phyloP scores from a whole-genome alignment of 2,888 invertebrate species.

The Sinentomon sp. region DNA sequence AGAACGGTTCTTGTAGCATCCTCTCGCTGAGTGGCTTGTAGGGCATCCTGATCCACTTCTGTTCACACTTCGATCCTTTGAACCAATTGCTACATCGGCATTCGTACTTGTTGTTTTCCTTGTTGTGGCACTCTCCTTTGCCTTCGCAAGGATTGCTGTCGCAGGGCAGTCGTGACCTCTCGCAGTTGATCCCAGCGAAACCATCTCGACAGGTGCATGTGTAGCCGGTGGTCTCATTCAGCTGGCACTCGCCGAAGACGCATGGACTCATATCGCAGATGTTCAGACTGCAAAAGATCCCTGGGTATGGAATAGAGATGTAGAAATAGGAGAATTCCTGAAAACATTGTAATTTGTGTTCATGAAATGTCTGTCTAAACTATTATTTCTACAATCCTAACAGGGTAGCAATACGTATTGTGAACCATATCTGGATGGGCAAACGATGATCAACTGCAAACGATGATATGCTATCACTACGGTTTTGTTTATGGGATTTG shows the following conservation, averaged over 20 bases:
- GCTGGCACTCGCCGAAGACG: slow-evolving; percentile 33
- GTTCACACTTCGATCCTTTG: slow-evolving; percentile 34
- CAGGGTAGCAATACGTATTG: too few species aligned
- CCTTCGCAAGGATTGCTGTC: slow-evolving; percentile 42
- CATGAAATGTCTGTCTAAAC: too few species aligned
- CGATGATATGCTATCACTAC: too few species aligned
- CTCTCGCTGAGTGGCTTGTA: slow-evolving; percentile 43
- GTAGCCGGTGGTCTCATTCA: slow-evolving; percentile 22
- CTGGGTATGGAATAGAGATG: too few species aligned
- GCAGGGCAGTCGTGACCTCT: slow-evolving; percentile 37
- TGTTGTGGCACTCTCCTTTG: slow-evolving; percentile 39
- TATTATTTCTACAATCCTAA: too few species aligned
- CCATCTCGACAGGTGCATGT: slow-evolving; percentile 35
- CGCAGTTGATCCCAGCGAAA: slow-evolving; percentile 34
- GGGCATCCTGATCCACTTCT: slow-evolving; percentile 35
- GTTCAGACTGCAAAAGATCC: slow-evolving; percentile 43
- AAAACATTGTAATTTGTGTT: too few species aligned
- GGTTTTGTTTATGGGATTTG: too few species aligned
- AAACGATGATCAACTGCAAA: too few species aligned
- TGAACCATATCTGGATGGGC: too few species aligned
- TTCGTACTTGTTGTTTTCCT: slow-evolving; percentile 28
- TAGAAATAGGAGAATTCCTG: too few species aligned
- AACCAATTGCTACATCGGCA: slow-evolving; percentile 29
- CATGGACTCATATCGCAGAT: slow-evolving; percentile 45
- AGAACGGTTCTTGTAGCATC: slow-evolving; percentile 65